phyloP scores from a whole-genome alignment of 2,888 invertebrate genomes.

The Cotesia congregata region DNA sequence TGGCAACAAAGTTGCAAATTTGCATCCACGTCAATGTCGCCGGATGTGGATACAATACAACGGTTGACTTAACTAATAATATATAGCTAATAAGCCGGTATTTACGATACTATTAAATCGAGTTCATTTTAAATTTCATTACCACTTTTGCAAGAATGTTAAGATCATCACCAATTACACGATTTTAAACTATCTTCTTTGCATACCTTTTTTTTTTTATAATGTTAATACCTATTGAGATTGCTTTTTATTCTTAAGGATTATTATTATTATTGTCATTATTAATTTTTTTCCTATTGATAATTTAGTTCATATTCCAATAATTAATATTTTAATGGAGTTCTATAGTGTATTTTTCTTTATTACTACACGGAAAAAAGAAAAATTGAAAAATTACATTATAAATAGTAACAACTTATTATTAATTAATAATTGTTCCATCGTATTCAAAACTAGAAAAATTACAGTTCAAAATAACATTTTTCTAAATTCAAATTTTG shows the following conservation, averaged over 20 bases:
- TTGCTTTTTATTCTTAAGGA: too few relatives aligned
- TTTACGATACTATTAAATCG: constrained; percentile 31
- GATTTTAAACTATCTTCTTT: constrained; percentile 20
- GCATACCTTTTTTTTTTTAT: neutral
- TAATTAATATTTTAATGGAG: neutral
- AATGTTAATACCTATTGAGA: neutral
- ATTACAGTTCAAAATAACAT: too few relatives aligned
- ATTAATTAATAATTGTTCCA: too few relatives aligned
- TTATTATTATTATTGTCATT: too few relatives aligned
- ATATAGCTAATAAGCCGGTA: constrained; percentile 18
- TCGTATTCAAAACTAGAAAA: too few relatives aligned
- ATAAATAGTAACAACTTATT: too few relatives aligned
- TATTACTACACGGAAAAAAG: too few relatives aligned
- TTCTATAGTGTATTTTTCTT: too few relatives aligned
- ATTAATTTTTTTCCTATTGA: too few relatives aligned
- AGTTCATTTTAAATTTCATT: constrained; percentile 36
- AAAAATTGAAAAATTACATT: too few relatives aligned
- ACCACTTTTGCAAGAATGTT: constrained; percentile 16
- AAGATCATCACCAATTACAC: constrained; percentile 29
- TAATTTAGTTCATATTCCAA: neutral
- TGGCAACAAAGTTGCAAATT: constrained; percentile 67
- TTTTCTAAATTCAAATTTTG: too few relatives aligned
- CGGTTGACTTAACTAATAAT: constrained; percentile 42
- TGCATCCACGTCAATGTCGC: constrained; percentile 56
- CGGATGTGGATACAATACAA: constrained; percentile 39